Evolutionary conservation across 2,113 vertebrate species (phyloP).

Genomic region (Microcebus jonahi): DNA sequence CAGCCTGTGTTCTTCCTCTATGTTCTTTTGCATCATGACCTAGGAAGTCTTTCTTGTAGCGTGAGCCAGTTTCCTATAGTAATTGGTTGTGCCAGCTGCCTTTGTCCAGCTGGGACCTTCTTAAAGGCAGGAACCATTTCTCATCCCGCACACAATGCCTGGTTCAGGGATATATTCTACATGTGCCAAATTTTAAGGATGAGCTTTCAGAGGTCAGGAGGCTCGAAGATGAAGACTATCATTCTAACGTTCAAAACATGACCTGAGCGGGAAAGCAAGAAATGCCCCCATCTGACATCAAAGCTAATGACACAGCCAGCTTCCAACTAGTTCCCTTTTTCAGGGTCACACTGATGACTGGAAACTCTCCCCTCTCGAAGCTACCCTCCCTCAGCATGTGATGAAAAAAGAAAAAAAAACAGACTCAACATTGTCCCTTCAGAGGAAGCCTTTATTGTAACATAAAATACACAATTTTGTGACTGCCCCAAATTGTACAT

Average conservation of each 20-base stretch:
- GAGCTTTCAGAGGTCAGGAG: background rate
- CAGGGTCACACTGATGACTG: background rate
- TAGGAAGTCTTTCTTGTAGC: background rate
- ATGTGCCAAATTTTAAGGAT: background rate
- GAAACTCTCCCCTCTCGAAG: background rate
- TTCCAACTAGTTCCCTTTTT: background rate
- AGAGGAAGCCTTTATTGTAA: constrained; percentile 68
- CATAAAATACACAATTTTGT: constrained; percentile 74
- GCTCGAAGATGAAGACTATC: background rate
- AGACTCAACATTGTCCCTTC: constrained; percentile 14
- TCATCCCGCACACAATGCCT: background rate
- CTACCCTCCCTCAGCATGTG: background rate
- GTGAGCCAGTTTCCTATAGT: background rate
- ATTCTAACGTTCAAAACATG: background rate
- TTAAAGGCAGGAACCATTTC: background rate
- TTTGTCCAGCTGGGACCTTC: background rate
- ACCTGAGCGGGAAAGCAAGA: background rate
- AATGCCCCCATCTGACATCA: background rate
- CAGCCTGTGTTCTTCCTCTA: background rate
- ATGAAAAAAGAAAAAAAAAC: background rate
- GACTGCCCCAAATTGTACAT: constrained; percentile 69
- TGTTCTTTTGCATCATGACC: background rate
- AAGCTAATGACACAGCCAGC: background rate
- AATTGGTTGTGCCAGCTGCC: rapidly evolving
- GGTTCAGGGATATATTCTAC: background rate